Conservation (phyloP, 92 coral and sea anemone genomes). For the Parazoanthus atlanticus region DNA sequence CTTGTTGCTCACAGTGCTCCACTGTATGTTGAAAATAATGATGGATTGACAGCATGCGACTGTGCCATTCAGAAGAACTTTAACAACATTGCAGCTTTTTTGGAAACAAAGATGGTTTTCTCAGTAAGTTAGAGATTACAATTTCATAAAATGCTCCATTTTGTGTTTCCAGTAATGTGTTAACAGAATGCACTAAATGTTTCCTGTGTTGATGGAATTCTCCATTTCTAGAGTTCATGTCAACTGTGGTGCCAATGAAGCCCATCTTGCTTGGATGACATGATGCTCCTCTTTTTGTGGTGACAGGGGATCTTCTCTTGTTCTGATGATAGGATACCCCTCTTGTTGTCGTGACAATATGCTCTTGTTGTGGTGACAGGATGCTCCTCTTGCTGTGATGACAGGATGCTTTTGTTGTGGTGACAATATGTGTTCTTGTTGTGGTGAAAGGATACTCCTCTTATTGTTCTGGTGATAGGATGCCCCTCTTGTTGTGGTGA, state of each 20-base stretch:
- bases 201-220: not conserved
- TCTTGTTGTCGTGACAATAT: not conserved
- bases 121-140: conserved; percentile 69
- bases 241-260: not conserved
- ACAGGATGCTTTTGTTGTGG: not conserved
- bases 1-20: conserved; percentile 88
- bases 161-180: not conserved
- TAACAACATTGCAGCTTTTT: conserved; percentile 84
- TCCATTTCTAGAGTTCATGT: not conserved
- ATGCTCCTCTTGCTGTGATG: not conserved
- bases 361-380: not conserved
- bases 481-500: not conserved
- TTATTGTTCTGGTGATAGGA: not conserved
- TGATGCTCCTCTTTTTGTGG: not conserved
- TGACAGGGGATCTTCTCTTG: not conserved
- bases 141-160: not conserved
- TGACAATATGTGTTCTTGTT: not conserved
- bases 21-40: conserved; percentile 87
- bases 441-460: not conserved
- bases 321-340: not conserved
- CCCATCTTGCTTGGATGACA: not conserved
- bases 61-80: conserved; percentile 89
- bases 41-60: conserved; percentile 94
- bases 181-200: no score
- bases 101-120: conserved; percentile 98